Evolutionary conservation across 92 coral and sea anemone genomes (phyloP).

Genomic region (Plumapathes pennacea): DNA sequence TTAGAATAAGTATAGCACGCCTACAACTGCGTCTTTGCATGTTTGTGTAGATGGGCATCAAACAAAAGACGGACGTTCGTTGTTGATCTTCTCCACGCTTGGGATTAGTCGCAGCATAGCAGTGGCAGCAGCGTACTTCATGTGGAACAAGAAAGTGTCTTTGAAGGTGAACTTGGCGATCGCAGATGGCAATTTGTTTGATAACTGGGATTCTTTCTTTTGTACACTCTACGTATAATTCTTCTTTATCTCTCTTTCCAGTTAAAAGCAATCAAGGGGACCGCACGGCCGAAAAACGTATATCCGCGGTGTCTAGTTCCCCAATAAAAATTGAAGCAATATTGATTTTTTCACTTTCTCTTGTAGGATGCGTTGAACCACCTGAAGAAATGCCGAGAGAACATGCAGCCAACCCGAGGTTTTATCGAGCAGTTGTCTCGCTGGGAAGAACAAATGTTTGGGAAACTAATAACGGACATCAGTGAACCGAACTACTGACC

Average conservation of each 20-base stretch:
- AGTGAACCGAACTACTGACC: slow-evolving; percentile 73
- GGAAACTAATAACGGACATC: slow-evolving; percentile 78
- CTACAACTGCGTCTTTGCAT: neutral
- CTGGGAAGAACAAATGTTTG: slow-evolving; percentile 89
- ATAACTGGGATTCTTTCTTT: too few relatives aligned
- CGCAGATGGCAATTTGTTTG: neutral
- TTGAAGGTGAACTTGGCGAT: slow-evolving; percentile 50
- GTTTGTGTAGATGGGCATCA: slow-evolving; percentile 65
- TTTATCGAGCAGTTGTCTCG: slow-evolving; percentile 88
- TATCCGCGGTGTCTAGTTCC: too few relatives aligned
- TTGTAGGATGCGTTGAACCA: slow-evolving; percentile 81
- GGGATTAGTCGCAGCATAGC: slow-evolving; percentile 90
- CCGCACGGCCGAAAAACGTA: too few relatives aligned
- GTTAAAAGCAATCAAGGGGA: too few relatives aligned
- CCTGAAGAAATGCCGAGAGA: slow-evolving; percentile 72
- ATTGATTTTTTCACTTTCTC: slow-evolving; percentile 1
- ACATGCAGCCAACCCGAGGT: slow-evolving; percentile 90
- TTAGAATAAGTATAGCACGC: too few relatives aligned
- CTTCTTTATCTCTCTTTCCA: too few relatives aligned
- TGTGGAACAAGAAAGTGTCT: slow-evolving; percentile 91
- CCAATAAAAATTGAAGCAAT: too few relatives aligned
- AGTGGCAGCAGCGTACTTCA: slow-evolving; percentile 78
- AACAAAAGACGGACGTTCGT: slow-evolving; percentile 74
- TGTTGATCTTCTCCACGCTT: slow-evolving; percentile 72
- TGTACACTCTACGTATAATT: too few relatives aligned